Base-by-base conservation (phyloP, 2,888 invertebrate genomes). In the Folsomia candida region DNA sequence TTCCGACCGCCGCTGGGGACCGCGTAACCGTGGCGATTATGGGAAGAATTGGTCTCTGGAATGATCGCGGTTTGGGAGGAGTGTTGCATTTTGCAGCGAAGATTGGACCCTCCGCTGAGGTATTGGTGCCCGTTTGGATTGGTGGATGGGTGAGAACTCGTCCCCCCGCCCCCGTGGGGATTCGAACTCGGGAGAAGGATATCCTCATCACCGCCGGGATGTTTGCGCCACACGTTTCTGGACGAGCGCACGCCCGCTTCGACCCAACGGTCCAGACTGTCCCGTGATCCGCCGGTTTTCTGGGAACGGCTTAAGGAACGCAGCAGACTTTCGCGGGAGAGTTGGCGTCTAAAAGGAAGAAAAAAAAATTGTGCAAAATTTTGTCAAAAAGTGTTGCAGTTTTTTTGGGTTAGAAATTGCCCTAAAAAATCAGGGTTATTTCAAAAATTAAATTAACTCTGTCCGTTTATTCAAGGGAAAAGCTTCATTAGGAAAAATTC, bases 241-340 rank as follows among this genome's bases (percentile, higher is more conserved):
- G 79, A 72, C 37, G 37, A 37, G 11, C 78, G 68, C 57, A 79
- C 75, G 27, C 80, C 80, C 68, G 79, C 78, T 60, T 80, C 80
- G 20, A 80, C 80, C 80, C 80, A 80, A 24, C 80, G 77, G 64
- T 80, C 80, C 37, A 80, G 68, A 69, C 80, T 80, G 61, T 80
- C 80, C 58, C 76, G 69, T 18, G 80, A 80, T 47, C 78, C 78
- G n/a, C n/a, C n/a, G 29, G 78, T 78, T 70, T 80, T 80, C n/a
- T n/a, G n/a, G 0, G 78, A 78, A 25, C 80, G 76, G 69, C 78
- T 80, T 58, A 79, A 69, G 14, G 80, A 80, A 62, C 80, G 61
- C 51, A 80, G 72, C 63, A 80, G 65, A 71, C 78, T 80, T 57
- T 80, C 80, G 27, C 80, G 68, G 2, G 80, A 80, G n/a, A 80